Base-by-base conservation (phyloP, 2,888 invertebrate species). In the Andrena chrysosceles region DNA sequence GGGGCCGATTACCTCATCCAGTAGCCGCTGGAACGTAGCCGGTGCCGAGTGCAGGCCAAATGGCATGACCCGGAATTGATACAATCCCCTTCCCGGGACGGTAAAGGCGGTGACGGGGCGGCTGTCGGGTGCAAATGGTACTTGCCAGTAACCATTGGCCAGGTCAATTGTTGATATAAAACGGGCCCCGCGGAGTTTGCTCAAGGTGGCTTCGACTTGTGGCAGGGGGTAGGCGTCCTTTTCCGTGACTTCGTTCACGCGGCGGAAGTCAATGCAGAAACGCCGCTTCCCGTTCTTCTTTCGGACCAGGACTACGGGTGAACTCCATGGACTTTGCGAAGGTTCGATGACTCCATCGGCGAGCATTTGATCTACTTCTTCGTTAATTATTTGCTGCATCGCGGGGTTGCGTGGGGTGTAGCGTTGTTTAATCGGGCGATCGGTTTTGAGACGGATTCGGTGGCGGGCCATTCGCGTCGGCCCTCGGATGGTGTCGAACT, bases 41-140 rank as follows among this genome's bases (percentile, higher is more conserved):
- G 91, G 90, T 0, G 77, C 69, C 0, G 73, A 74, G 26, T 90
- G 76, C 52, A 91, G 56, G 49, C 90, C 82, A 60, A 92, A 91
- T 0, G 92, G 91, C 88, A 92, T 84, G 0, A 89, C 83, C 1
- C 56, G 80, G 62, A 92, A 93, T n/a, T n/a, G n/a, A n/a, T n/a
- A n/a, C n/a, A n/a, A n/a, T n/a, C n/a, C n/a, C n/a, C n/a, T n/a
- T n/a, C n/a, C n/a, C n/a, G n/a, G n/a, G n/a, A n/a, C n/a, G n/a
- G n/a, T n/a, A n/a, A n/a, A n/a, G n/a, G n/a, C n/a, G n/a, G n/a
- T n/a, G n/a, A n/a, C n/a, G n/a, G n/a, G n/a, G n/a, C n/a, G n/a
- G n/a, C n/a, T n/a, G n/a, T n/a, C n/a, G n/a, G n/a, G n/a, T n/a
- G n/a, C n/a, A n/a, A n/a, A n/a, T n/a, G n/a, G n/a, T n/a, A n/a